Evolutionary conservation across 2,113 vertebrate species (phyloP).

Genomic region (Butorides virescens): DNA sequence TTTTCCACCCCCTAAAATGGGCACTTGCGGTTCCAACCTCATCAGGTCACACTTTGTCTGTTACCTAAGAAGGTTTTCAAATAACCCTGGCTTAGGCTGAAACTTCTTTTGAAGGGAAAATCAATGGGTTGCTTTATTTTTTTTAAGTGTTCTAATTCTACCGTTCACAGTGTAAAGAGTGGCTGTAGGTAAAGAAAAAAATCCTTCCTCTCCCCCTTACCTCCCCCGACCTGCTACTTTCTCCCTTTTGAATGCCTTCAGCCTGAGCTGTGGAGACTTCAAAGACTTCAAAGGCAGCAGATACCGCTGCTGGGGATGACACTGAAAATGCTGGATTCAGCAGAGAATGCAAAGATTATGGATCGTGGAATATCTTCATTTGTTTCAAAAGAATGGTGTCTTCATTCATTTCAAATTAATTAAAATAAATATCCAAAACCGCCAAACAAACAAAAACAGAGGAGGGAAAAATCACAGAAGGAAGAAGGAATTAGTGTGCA

Average conservation of each 20-base stretch:
- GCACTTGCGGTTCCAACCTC: conserved; percentile 46
- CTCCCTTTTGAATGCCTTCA: conserved; percentile 60
- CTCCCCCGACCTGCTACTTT: conserved; percentile 41
- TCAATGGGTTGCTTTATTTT: conserved; percentile 56
- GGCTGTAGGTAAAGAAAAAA: conserved; percentile 39
- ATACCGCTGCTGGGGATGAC: conserved; percentile 47
- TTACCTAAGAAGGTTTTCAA: conserved; percentile 67
- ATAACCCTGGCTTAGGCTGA: conserved; percentile 36
- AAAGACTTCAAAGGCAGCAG: conserved; percentile 73
- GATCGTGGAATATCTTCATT: conserved; percentile 10
- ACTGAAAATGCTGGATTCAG: conserved; percentile 62
- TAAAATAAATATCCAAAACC: background rate
- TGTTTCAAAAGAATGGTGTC: background rate
- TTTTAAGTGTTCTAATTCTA: conserved; percentile 58
- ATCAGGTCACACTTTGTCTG: conserved; percentile 43
- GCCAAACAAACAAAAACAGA: background rate
- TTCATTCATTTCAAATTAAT: background rate
- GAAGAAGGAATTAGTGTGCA: background rate
- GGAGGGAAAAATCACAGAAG: background rate
- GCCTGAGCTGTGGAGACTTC: conserved; percentile 64
- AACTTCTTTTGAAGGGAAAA: conserved; percentile 67
- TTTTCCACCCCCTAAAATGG: conserved; percentile 29
- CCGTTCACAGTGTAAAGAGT: conserved; percentile 42
- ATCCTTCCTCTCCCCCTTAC: background rate
- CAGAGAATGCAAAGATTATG: conserved; percentile 51